Percentiles rank a stretch among this genome's conserved stretches.
Evolutionary conservation across 2,888 invertebrate species (phyloP).

Genomic region (Chymomyza procnemis): DNA sequence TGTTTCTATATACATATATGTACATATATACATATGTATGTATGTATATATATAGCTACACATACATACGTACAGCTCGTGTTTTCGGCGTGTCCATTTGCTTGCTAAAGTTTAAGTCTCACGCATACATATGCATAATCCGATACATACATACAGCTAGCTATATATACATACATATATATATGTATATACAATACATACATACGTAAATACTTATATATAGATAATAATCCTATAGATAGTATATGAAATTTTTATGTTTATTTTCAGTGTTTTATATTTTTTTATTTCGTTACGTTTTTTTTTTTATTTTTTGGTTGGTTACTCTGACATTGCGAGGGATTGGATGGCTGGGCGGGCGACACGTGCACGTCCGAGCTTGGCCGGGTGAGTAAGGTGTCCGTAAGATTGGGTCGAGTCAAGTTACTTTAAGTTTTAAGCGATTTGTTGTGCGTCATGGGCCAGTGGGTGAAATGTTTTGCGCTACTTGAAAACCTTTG

Average conservation of each 20-base stretch:
- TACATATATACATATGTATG: neutral
- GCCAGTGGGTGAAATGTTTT: neutral
- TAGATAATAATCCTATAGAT: neutral
- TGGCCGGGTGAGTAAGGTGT: neutral
- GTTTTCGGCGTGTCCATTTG: neutral
- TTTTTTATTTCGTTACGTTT: neutral
- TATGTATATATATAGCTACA: too few species aligned
- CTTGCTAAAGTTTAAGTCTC: neutral
- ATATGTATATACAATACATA: neutral
- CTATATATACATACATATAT: neutral
- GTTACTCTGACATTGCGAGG: neutral
- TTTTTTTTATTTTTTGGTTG: neutral
- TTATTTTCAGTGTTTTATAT: neutral
- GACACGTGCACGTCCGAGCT: neutral
- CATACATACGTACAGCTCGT: neutral
- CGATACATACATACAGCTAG: constrained; percentile 5
- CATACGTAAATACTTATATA: neutral
- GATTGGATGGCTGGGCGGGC: too few species aligned
- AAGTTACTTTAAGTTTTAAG: neutral
- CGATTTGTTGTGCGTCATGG: neutral
- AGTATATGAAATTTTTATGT: neutral
- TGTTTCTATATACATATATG: neutral
- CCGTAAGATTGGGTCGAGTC: neutral
- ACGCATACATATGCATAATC: neutral
- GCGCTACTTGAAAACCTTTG: too few species aligned